Percentiles rank a stretch among this genome's conserved stretches.
phyloP scores from a whole-genome alignment of 2,797 vertebrate genomes.

The Poeciliopsis turneri region DNA sequence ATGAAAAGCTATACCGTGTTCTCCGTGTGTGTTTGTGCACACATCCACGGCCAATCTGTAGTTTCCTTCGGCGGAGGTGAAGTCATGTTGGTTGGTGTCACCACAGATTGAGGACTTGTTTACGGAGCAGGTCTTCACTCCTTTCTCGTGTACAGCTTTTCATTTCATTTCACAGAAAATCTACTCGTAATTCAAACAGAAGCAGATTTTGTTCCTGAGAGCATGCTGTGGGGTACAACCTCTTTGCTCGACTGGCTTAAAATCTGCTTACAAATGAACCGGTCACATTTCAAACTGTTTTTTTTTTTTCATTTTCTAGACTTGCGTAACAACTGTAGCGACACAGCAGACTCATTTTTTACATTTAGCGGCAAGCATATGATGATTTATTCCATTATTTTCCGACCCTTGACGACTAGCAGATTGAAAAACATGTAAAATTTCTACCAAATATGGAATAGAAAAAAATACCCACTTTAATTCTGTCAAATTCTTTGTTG shows the following conservation, averaged over 20 bases:
- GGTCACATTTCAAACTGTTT: not conserved
- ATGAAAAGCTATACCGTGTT: slow-evolving; percentile 17
- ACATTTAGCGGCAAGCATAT: not conserved
- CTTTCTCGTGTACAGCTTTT: not conserved
- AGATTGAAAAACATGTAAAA: slow-evolving; percentile 25
- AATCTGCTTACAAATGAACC: slow-evolving; percentile 2
- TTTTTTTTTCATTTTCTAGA: not conserved
- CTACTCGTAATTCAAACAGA: slow-evolving; percentile 52
- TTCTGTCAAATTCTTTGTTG: slow-evolving; percentile 33
- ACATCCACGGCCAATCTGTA: slow-evolving; percentile 28
- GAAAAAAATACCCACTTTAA: slow-evolving; percentile 13
- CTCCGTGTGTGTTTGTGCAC: slow-evolving; percentile 39
- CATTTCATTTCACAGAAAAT: slow-evolving; percentile 56
- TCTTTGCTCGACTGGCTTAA: slow-evolving; percentile 44
- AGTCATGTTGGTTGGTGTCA: slow-evolving; percentile 25
- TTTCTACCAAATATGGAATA: slow-evolving; percentile 33
- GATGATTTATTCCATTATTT: slow-evolving; percentile 8
- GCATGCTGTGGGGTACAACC: not conserved
- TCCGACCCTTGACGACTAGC: not conserved
- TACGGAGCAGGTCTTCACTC: slow-evolving; percentile 50
- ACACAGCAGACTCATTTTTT: not conserved
- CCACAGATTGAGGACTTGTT: slow-evolving; percentile 46
- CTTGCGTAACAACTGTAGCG: not conserved
- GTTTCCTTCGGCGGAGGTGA: slow-evolving; percentile 62
- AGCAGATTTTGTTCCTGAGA: slow-evolving; percentile 42